These are phyloP conservation scores for Odontomachus brunneus DNA, from an alignment of 1,140 invertebrate species.

Conservation along the genomic window DNA sequence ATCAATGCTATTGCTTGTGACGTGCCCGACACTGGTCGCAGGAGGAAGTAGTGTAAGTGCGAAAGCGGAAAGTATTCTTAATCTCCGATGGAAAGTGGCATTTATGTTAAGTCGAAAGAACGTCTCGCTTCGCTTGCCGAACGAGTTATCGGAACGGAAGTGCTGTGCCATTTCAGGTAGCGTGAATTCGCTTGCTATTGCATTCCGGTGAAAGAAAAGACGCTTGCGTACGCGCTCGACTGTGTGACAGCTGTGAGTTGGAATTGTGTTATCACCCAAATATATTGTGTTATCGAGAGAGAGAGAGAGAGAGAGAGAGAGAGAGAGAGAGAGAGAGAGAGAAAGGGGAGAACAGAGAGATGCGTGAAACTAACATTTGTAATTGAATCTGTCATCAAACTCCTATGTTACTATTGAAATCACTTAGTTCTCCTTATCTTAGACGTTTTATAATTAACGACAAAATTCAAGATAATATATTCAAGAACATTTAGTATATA, in stretches of 20 bases:
- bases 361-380: background rate
- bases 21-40: background rate
- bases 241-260: conserved; percentile 55
- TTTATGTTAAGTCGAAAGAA: conserved; percentile 53
- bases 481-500: no score
- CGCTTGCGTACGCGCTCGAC: background rate
- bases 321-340: conserved; percentile 28
- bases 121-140: conserved; percentile 62
- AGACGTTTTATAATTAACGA: no score
- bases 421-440: background rate
- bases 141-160: conserved; percentile 52
- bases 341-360: no score
- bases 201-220: background rate
- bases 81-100: conserved; percentile 62
- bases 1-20: conserved; percentile 18
- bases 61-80: conserved; percentile 56
- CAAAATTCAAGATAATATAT: no score
- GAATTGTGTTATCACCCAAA: background rate
- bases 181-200: conserved; percentile 2
- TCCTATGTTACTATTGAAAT: background rate
- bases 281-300: conserved; percentile 28
- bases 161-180: conserved; percentile 9
- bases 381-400: background rate
- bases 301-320: no score
- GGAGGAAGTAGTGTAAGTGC: conserved; percentile 49